phyloP scores from a whole-genome alignment of 2,113 vertebrate species.

The Cololabis saira region DNA sequence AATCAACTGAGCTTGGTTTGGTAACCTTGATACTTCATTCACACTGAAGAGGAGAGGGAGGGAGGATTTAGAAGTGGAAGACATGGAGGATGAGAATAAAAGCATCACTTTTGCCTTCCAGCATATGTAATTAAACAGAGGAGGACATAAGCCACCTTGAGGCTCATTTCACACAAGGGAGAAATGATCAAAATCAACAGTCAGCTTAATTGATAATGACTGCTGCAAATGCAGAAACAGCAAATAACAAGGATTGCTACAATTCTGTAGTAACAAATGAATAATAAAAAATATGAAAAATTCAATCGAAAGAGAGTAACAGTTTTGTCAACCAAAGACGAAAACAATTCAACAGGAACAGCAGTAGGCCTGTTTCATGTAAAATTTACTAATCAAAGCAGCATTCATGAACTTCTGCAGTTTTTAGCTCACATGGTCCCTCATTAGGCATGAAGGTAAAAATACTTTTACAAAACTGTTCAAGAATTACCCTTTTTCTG shows the following conservation, averaged over 20 bases:
- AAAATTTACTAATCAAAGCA: too few species aligned
- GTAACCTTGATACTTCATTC: constrained; percentile 56
- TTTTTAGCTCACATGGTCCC: too few species aligned
- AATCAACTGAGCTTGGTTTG: constrained; percentile 40
- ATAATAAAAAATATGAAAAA: background rate
- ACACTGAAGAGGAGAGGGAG: background rate
- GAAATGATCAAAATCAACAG: constrained; percentile 57
- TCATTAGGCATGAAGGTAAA: too few species aligned
- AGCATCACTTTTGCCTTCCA: constrained; percentile 26
- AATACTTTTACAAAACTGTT: too few species aligned
- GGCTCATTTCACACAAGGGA: constrained; percentile 49
- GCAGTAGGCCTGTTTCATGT: too few species aligned
- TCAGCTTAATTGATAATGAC: constrained; percentile 48
- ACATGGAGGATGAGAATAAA: constrained; percentile 37
- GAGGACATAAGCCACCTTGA: constrained; percentile 42
- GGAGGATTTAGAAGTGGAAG: constrained; percentile 7
- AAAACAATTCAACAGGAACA: too few species aligned
- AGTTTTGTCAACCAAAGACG: too few species aligned
- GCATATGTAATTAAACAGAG: constrained; percentile 49
- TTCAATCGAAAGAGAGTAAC: background rate
- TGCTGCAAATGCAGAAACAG: constrained; percentile 21
- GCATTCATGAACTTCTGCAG: too few species aligned
- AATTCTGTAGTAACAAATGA: constrained; percentile 16
- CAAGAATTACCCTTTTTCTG: too few species aligned
- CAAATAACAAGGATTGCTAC: background rate